Conservation (phyloP, 2,888 invertebrate species). For the Mythimna vitellina region DNA sequence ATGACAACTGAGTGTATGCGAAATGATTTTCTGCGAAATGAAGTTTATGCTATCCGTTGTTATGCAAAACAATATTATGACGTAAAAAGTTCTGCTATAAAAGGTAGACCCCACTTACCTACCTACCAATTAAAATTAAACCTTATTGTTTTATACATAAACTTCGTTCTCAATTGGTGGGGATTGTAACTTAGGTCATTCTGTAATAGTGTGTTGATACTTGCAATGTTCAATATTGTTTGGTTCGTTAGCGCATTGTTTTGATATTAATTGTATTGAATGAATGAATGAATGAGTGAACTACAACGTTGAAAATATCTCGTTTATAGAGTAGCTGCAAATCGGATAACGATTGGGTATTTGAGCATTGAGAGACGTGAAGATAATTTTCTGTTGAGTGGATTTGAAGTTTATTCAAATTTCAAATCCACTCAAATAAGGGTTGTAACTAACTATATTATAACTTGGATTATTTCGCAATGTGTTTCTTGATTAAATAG, state of each 20-base stretch:
- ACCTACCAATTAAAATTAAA: constrained; percentile 47
- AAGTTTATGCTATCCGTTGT: no score
- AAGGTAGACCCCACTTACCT: no score
- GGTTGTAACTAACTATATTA: neutral
- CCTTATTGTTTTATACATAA: constrained; percentile 34
- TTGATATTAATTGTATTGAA: constrained; percentile 62
- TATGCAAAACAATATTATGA: no score
- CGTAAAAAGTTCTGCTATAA: no score
- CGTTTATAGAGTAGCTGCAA: constrained; percentile 46
- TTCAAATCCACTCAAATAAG: no score
- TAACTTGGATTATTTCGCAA: neutral
- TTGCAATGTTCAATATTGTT: constrained; percentile 75
- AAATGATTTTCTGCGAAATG: no score
- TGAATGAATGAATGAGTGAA: constrained; percentile 43
- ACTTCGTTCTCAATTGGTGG: constrained; percentile 55
- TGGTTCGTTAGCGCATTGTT: constrained; percentile 77
- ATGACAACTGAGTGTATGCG: no score
- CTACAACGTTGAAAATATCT: constrained; percentile 51
- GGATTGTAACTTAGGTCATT: constrained; percentile 59
- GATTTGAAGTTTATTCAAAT: neutral
- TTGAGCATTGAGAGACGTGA: constrained; percentile 23
- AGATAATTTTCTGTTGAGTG: constrained; percentile 20
- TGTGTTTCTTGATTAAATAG: neutral
- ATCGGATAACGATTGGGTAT: constrained; percentile 50
- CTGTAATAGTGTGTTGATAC: constrained; percentile 28